Evolutionary conservation across 2,797 vertebrate genomes (phyloP).

Genomic region (Pempheris klunzingeri): DNA sequence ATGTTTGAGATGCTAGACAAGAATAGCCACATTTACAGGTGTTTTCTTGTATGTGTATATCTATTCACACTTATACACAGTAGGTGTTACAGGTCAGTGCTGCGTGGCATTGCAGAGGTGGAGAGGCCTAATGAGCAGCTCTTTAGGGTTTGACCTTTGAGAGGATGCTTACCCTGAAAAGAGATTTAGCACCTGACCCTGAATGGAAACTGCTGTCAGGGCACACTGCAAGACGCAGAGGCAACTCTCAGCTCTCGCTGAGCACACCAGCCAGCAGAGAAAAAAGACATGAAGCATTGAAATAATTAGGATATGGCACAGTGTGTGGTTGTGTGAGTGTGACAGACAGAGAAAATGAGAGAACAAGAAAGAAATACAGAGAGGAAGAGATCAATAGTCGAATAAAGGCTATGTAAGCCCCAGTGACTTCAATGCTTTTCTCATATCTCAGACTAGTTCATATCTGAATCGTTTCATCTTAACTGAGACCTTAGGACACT

Average conservation of each 20-base stretch:
- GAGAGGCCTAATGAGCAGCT: constrained; percentile 51
- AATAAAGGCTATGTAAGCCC: constrained; percentile 61
- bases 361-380: constrained; percentile 46
- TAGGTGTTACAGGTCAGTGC: constrained; percentile 40
- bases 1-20: constrained; percentile 16
- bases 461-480: constrained; percentile 67
- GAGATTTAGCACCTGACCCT: constrained; percentile 59
- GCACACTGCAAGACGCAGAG: constrained; percentile 13
- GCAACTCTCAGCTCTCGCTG: constrained; percentile 1
- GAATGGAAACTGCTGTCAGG: constrained; percentile 25
- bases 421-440: constrained; percentile 50
- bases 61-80: background rate
- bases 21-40: constrained; percentile 6
- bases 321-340: constrained; percentile 21
- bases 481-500: constrained; percentile 50
- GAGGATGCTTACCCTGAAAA: constrained; percentile 51
- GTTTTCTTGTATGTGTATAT: constrained; percentile 7
- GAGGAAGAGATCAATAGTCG: constrained; percentile 65
- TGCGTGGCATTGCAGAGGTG: constrained; percentile 29
- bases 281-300: constrained; percentile 5
- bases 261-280: constrained; percentile 2
- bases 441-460: constrained; percentile 61
- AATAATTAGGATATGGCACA: constrained; percentile 32
- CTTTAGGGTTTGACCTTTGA: constrained; percentile 53
- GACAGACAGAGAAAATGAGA: constrained; percentile 38